These are phyloP conservation scores for Buceros bicornis DNA, from an alignment of 2,797 vertebrate species.

Conservation along the genomic window DNA sequence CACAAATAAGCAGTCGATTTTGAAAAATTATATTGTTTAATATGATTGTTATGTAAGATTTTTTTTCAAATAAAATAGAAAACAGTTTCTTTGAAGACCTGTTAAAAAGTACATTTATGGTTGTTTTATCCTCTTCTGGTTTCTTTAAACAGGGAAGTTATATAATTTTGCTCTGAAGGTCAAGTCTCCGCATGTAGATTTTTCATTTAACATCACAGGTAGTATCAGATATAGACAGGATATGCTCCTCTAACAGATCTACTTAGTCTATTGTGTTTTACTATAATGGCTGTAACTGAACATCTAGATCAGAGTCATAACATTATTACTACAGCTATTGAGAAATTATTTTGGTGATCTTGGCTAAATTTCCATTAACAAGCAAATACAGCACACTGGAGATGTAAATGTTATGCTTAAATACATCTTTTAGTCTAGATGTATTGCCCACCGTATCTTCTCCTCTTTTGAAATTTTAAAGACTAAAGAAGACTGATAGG, in stretches of 20 bases:
- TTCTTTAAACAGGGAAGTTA: not conserved
- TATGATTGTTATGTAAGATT: not conserved
- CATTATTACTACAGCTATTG: not conserved
- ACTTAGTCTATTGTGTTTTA: not conserved
- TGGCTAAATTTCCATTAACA: not conserved
- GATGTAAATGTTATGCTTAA: constrained; percentile 20
- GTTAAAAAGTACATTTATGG: not conserved
- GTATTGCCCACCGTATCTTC: not conserved
- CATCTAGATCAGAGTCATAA: not conserved
- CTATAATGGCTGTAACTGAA: not conserved
- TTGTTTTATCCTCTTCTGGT: not conserved
- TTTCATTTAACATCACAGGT: not conserved
- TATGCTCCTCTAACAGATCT: not conserved
- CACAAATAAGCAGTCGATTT: not conserved
- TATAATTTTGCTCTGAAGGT: not conserved
- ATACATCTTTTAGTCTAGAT: not conserved
- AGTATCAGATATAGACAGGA: not conserved
- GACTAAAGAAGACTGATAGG: not conserved
- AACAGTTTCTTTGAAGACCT: not conserved
- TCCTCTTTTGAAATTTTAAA: constrained; percentile 39
- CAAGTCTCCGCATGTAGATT: fast-evolving
- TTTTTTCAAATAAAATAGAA: not conserved
- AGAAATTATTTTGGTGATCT: not conserved
- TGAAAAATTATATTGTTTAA: not conserved
- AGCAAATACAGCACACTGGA: not conserved